Conservation (phyloP, 2,888 invertebrate species). For the Linnaemya tessellans region DNA sequence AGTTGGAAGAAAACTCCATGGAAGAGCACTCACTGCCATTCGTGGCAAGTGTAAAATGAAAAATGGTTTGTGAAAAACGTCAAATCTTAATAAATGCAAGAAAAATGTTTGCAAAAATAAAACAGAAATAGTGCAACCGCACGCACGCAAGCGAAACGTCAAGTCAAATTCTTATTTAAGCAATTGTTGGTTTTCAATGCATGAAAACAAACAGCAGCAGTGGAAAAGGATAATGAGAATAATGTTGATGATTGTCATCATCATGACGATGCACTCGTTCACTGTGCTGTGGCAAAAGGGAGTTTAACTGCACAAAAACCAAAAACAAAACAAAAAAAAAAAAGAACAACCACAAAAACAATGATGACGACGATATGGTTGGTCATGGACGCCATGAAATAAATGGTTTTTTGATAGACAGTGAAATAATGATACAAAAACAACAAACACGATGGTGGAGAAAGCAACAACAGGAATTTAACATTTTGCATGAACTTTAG, state of each 20-base stretch:
- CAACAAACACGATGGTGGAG: slow-evolving; percentile 22
- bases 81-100: slow-evolving; percentile 63
- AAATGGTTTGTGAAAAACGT: slow-evolving; percentile 64
- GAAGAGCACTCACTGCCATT: slow-evolving; percentile 27
- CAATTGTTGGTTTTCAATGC: slow-evolving; percentile 65
- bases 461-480: slow-evolving; percentile 39
- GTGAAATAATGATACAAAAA: slow-evolving; percentile 34
- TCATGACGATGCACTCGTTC: slow-evolving; percentile 37
- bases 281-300: slow-evolving; percentile 49
- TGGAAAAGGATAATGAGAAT: slow-evolving; percentile 63
- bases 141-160: slow-evolving; percentile 72
- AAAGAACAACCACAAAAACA: slow-evolving; percentile 64
- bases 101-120: slow-evolving; percentile 36
- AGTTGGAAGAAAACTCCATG: neutral
- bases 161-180: slow-evolving; percentile 50
- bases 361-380: slow-evolving; percentile 72
- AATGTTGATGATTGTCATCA: slow-evolving; percentile 9
- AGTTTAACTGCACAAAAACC: slow-evolving; percentile 46
- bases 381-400: slow-evolving; percentile 79
- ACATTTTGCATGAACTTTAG: slow-evolving; percentile 35
- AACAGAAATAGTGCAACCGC: slow-evolving; percentile 52
- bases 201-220: slow-evolving; percentile 50
- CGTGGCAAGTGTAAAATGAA: slow-evolving; percentile 59
- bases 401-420: slow-evolving; percentile 77
- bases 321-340: slow-evolving; percentile 8